Conservation (phyloP, 2,797 vertebrate genomes). For the Luscinia luscinia region DNA sequence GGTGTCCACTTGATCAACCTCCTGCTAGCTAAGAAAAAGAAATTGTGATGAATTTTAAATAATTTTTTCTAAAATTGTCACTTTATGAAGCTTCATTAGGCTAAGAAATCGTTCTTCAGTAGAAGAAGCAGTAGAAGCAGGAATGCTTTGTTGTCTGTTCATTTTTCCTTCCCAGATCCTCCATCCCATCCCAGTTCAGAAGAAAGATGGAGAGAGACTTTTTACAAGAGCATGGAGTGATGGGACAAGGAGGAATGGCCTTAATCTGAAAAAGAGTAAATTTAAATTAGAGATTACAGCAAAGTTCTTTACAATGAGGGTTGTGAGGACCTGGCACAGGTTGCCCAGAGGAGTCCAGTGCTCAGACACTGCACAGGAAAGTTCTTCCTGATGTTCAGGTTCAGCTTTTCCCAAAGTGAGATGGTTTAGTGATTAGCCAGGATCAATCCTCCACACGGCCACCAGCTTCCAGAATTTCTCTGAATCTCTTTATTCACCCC, state of each 20-base stretch:
- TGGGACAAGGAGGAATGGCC: background rate
- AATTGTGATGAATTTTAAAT: background rate
- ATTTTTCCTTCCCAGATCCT: background rate
- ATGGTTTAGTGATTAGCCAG: background rate
- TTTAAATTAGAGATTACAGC: background rate
- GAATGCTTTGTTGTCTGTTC: background rate
- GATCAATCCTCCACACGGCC: background rate
- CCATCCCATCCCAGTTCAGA: background rate
- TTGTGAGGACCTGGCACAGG: background rate
- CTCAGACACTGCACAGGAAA: background rate
- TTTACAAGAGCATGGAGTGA: background rate
- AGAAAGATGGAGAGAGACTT: background rate
- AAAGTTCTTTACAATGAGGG: accelerated
- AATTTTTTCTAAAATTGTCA: background rate
- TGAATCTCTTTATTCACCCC: background rate
- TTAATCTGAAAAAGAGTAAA: background rate
- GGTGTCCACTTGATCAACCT: background rate
- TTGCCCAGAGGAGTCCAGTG: background rate
- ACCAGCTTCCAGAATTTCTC: background rate
- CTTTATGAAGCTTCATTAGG: background rate
- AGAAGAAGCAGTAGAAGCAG: background rate
- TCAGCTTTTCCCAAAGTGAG: background rate
- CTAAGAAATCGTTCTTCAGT: background rate
- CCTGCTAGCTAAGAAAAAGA: background rate
- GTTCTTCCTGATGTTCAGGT: background rate